Evolutionary conservation across 2,113 vertebrate species (phyloP), one percentile per base, ranked within the genome.

Genomic region (Eretmodus cyanostictus): DNA sequence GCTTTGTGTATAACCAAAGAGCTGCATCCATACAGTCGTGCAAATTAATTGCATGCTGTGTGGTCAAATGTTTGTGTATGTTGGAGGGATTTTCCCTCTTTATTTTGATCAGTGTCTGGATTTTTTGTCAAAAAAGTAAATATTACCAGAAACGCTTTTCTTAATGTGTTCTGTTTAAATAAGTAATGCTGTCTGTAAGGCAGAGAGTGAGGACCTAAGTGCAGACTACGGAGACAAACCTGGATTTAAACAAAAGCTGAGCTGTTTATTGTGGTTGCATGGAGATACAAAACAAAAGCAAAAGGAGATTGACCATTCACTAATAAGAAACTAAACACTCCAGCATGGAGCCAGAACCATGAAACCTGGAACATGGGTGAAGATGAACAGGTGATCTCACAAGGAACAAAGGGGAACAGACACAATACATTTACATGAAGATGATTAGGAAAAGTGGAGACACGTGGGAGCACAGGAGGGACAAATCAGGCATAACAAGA

Each of bases 21-120:
- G 34, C 34, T 66, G 19, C 0, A 66, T n/a, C 61, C 34, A n/a
- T 66, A 2, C 31, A 5, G 17, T 66, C 4, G 0, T 66, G 10
- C 10, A 36, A 5, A 66, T 8, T 66, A 12, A 66, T 3, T 66
- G 31, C 31, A 66, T 66, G 61, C 31, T n/a, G 17, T 66, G 31
- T 8, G 34, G 19, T 66, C 61, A 66, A 66, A 0, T 38, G 61
- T 66, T 22, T 66, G 6, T 5, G 61, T 8, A 0, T 38, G 19
- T 22, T 66, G 61, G 34, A 66, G 7, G 10, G 4, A 38, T 22
- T 66, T 66, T 38, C 61, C 34, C 31, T n/a, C 19, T 38, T 38
- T 5, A 1, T 66, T n/a, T 38, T 66, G 61, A 66, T 36, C 17
- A n/a, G 61, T 66, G 61, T 66, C 6, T 8, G 31, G 61, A 36